Conservation (phyloP, 2,797 vertebrate genomes). For the Chaetophractus vellerosus region DNA sequence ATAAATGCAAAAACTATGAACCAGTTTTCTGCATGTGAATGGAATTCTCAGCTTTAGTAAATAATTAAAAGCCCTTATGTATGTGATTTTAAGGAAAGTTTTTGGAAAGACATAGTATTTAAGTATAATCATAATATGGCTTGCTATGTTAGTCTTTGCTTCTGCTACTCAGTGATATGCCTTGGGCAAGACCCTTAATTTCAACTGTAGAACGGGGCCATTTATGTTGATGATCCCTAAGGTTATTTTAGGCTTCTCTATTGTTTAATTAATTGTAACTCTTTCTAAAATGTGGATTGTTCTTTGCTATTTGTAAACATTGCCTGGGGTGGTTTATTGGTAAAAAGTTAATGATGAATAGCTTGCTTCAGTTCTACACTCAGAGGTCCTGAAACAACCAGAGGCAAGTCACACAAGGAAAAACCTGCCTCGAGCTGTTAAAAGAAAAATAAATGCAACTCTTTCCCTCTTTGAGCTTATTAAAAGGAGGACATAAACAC, state of each 20-base stretch:
- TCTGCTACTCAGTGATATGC: not conserved
- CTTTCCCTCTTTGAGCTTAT: conserved; percentile 2
- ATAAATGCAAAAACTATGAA: conserved; percentile 33
- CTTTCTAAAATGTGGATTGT: not conserved
- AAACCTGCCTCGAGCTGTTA: not conserved
- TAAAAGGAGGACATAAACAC: not conserved
- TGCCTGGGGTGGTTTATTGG: not conserved
- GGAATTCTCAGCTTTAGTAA: conserved; percentile 47
- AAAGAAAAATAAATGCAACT: not conserved
- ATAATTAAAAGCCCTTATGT: conserved; percentile 23
- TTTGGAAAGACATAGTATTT: not conserved
- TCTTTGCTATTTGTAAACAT: conserved; percentile 5
- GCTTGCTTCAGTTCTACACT: not conserved
- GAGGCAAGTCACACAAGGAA: not conserved
- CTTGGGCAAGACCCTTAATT: not conserved
- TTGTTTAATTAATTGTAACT: conserved; percentile 19
- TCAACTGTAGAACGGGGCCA: not conserved
- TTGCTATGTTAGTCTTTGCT: not conserved
- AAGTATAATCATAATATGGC: not conserved
- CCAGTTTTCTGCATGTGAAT: conserved; percentile 29
- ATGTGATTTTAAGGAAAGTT: conserved; percentile 37
- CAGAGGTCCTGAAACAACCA: not conserved
- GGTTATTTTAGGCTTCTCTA: not conserved
- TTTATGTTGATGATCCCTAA: not conserved
- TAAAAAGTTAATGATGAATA: conserved; percentile 6